Base-by-base conservation (phyloP, 2,888 invertebrate species). In the Caenorhabditis wallacei region DNA sequence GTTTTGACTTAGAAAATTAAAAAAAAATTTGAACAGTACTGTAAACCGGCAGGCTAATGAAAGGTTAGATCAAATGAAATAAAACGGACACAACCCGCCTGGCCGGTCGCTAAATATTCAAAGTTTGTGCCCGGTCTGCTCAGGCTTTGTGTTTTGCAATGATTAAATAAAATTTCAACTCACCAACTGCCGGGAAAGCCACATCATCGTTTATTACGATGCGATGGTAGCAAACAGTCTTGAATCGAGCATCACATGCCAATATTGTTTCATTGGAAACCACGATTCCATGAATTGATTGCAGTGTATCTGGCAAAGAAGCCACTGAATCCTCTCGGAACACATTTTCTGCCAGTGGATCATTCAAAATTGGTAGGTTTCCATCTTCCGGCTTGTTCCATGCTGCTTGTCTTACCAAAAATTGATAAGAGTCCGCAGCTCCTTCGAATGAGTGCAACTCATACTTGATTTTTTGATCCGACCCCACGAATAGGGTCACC, bases 301-400 rank as follows among this genome's bases (percentile, higher is more conserved):
- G 68, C 0, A 76, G 2, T 5, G 22, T 26, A 22, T 57, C 37
- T 0, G 66, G 16, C 0, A 76, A n/a, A 7, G 40, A 10, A 0
- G 37, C 1, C 8, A 24, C 59, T 18, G n/a, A 59, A 3, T 51
- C 40, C 18, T 5, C 4, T 20, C 40, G 10, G 1, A 1, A n/a
- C 7, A 3, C 5, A 0, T 26, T 40, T 0, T 13, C 22, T 0
- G n/a, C 37, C 24, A 53, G 8, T 0, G 75, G 75, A 35, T 76
- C 68, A 16, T 20, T 51, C 0, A 68, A 16, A n/a, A 1, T 0
- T 1, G 10, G n/a, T 1, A 76, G 4, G 20, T 68, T 59, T 24
- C 68, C 66, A 13, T 59, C 51, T 7, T 57, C 26, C 11, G 40
- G 68, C 5, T 26, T 16, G 20, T 76, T 76, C 75, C 75, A 76